Percentiles rank a stretch among this genome's conserved stretches.
phyloP scores from a whole-genome alignment of 2,888 invertebrate genomes.

The Apocheima hispidaria region DNA sequence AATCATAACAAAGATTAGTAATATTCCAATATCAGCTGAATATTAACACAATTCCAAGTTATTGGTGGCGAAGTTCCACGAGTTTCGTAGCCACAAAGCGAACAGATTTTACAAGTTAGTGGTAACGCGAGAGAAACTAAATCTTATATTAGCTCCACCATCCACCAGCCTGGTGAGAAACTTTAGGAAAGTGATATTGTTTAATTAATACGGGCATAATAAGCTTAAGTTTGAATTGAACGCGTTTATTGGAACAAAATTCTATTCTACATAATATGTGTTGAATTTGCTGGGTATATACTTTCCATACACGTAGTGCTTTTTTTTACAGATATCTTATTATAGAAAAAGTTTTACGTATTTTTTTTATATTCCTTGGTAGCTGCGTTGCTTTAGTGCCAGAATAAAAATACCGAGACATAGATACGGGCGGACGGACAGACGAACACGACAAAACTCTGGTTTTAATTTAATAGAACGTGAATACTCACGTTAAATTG shows the following conservation, averaged over 20 bases:
- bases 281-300: too few species aligned
- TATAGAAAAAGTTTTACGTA: too few species aligned
- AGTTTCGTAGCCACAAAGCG: conserved; percentile 25
- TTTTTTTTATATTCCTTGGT: too few species aligned
- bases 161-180: conserved; percentile 29
- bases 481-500: too few species aligned
- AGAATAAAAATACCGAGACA: too few species aligned
- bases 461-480: too few species aligned
- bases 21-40: conserved; percentile 20
- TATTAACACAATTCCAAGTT: conserved; percentile 26
- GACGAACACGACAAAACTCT: too few species aligned
- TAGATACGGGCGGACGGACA: too few species aligned
- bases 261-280: neutral
- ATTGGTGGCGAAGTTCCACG: conserved; percentile 19
- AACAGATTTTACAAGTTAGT: conserved; percentile 35
- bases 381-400: too few species aligned
- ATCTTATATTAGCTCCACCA: conserved; percentile 30
- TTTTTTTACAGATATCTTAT: too few species aligned
- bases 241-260: conserved; percentile 9
- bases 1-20: conserved; percentile 43
- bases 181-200: conserved; percentile 38
- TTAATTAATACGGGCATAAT: conserved; percentile 39
- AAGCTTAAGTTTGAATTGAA: conserved; percentile 15
- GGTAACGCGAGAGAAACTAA: conserved; percentile 36
- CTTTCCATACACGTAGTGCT: too few species aligned